Evolutionary conservation across 2,888 invertebrate genomes (phyloP), one percentile per base, ranked within the genome.

Genomic region (Noctuana brunneofusca): DNA sequence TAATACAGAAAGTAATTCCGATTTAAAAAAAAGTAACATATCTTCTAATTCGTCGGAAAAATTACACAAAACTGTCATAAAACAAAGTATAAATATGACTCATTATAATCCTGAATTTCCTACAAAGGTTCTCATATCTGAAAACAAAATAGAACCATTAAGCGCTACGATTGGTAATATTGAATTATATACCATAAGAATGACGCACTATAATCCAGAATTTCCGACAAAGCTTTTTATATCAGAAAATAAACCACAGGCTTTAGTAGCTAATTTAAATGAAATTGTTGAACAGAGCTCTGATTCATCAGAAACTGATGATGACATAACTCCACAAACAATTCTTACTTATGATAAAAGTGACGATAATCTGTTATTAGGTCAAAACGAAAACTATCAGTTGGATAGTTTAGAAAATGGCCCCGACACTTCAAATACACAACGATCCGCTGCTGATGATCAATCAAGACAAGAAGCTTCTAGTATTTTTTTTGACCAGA

Each of bases 161-260:
- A 84, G 79, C 58, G 87, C 81, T 22, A 63, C 72, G 14, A 24
- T 85, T 58, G 81, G 79, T 69, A 75, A 72, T 64, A 65, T 74
- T 27, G 74, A 78, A 65, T 62, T 65, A 32, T 43, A 48, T 35
- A 32, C 58, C 35, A 65, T 49, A 35, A 64, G 46, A 58, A 55
- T 35, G 11, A 58, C 32, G n/a, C 50, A 38, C 14, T 48, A 38
- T 27, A 62, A 55, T 56, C 35, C 60, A 54, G 50, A 54, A 53
- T 38, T 48, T 32, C 55, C 58, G 38, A 49, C 46, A n/a, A 59
- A 56, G 62, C 12, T 55, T 11, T 53, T 63, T 49, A 57, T 64
- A 58, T 55, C 63, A 24, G 64, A 67, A 58, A 60, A 57, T 16
- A 65, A 63, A 16, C 55, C 57, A 35, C 46, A 58, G 6, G 46